Base-by-base conservation (phyloP, 2,888 invertebrate species). In the Pilophorus perplexus region DNA sequence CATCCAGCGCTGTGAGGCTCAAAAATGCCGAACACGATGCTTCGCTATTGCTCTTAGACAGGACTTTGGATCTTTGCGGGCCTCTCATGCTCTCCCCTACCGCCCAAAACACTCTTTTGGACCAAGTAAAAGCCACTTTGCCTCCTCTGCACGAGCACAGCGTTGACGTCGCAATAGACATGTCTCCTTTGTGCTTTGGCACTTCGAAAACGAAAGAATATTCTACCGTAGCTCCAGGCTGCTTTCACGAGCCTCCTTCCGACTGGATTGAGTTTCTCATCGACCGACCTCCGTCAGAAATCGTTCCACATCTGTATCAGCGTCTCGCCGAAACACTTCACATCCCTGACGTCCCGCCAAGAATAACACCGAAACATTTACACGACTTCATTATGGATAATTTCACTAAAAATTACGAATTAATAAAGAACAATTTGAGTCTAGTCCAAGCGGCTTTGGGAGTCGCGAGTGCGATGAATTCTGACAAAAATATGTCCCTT, bases 11-110 rank as follows among this genome's bases (percentile, higher is more conserved):
- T 28, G 74, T 76, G 23, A 79, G 85, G 69, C 77, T 82, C 73
- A 84, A 83, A 79, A 78, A 76, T 62, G 81, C 81, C 48, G 72
- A 77, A 2, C 78, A 78, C 42, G 80, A 79, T 8, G 78, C 81
- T 1, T 81, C 84, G 0, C 72, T 85, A 8, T 81, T 85, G 46
- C 76, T 85, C 23, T 77, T 88, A 18, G 88, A 88, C 71, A 80
- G 88, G 8, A 83, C 84, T 0, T 74, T 88, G 60, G 88, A 88
- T 74, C 74, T 87, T 38, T 83, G 83, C 68, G 82, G 82, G 18
- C 82, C 82, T 3, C 20, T 62, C 33, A 59, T 59, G 42, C 8
- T 42, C 14, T 25, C 23, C 14, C 28, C 52, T 25, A 3, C 37
- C 10, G 22, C 18, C 6, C 23, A 52, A 12, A 80, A 83, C 12